Base-by-base conservation (phyloP, 2,888 invertebrate genomes). In the Pinctada fucata region DNA sequence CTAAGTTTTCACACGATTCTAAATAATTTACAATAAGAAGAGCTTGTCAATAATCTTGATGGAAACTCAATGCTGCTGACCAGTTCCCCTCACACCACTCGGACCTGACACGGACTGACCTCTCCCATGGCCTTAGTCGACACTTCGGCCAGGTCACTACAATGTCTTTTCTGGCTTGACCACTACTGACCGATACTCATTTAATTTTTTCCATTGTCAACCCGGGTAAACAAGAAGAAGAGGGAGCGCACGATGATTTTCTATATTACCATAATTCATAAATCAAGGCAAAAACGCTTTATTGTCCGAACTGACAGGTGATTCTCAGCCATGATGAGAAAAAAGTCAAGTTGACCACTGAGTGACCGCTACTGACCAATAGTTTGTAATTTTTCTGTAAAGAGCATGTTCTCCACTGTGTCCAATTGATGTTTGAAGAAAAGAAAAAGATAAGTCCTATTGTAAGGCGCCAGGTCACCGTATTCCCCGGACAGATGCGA, bases 71-170 rank as follows among this genome's bases (percentile, higher is more conserved):
- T 58, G 6, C 58, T 10, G 58, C 49, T 69, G 68, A 63, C 73
- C 73, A 69, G 45, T 73, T 73, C 72, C 73, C 78, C 69, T 48
- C 58, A 66, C 49, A 48, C 50, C 58, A 49, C 50, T 51, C 52
- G 52, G 63, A 73, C 73, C 67, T 73, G 73, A 73, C 78, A 73
- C 63, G 52, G 51, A 31, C 64, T 68, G 78, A 78, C 78, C 78
- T 67, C 58, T 78, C 78, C 64, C 78, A 78, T 78, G 78, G 72
- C 78, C 78, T 71, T 73, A 74, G 64, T 52, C 65, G 64, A 69
- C 49, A 51, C 73, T 69, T 45, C 48, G 52, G 73, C 73, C 78
- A 69, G 78, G 78, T 78, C 78, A 78, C 16, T 45, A 13, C 68
- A 69, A 63, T 68, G 69, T 75, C 75, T 75, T 69, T 75, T 69